Conservation (phyloP, 2,888 invertebrate species). For the Drosophila nr. perissopoda region DNA sequence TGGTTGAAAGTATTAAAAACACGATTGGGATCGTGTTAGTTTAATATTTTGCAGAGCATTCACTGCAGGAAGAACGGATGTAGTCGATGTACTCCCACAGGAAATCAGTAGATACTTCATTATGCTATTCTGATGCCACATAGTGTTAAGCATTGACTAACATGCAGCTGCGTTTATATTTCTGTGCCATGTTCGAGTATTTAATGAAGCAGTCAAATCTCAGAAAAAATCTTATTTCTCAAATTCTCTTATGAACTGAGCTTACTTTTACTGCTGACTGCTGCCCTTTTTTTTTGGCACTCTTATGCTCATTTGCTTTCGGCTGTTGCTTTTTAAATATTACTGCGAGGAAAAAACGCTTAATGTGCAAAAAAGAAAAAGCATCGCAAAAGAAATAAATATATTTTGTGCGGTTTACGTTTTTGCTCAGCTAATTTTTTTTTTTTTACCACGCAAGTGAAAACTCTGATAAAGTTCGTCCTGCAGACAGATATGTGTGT, state of each 20-base stretch:
- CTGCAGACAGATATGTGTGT: conserved; percentile 10
- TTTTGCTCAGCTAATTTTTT: conserved; percentile 27
- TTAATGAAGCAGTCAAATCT: conserved; percentile 67
- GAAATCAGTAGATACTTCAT: conserved; percentile 26
- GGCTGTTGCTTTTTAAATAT: conserved; percentile 46
- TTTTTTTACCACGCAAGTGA: conserved; percentile 51
- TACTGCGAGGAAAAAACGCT: conserved; percentile 45
- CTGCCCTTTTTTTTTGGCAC: conserved; percentile 21
- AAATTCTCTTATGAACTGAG: conserved; percentile 30
- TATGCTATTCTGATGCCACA: conserved; percentile 2
- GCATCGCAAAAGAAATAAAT: neutral
- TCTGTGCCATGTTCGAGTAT: conserved; percentile 24
- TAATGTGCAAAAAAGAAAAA: conserved; percentile 53
- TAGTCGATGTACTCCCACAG: conserved; percentile 23
- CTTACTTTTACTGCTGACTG: conserved; percentile 43
- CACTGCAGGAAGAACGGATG: conserved; percentile 30
- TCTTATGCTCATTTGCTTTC: conserved; percentile 60
- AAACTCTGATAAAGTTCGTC: conserved; percentile 54
- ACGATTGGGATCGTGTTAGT: conserved; percentile 25
- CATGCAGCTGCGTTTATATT: conserved; percentile 10
- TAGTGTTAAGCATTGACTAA: neutral
- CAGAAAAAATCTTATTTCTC: conserved; percentile 44
- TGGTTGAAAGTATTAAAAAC: conserved; percentile 8
- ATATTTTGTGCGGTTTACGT: conserved; percentile 44
- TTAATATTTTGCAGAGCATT: conserved; percentile 32